These are phyloP conservation scores for Cichlasoma orientale DNA, from an alignment of 2,797 vertebrate genomes.

Conservation along the genomic window DNA sequence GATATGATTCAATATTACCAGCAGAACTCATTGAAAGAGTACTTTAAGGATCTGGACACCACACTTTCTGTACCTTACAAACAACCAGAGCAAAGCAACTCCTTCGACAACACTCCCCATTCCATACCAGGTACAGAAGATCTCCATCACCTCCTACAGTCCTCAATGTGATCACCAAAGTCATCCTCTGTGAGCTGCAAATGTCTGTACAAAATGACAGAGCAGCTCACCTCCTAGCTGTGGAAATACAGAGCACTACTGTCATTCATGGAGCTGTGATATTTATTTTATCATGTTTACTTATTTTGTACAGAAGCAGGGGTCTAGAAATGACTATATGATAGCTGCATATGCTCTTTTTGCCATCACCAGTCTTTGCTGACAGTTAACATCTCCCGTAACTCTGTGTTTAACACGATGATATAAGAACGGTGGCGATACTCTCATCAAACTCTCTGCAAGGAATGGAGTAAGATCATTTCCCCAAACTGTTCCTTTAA, in stretches of 20 bases:
- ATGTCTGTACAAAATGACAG: background rate
- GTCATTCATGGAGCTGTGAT: background rate
- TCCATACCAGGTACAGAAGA: constrained; percentile 56
- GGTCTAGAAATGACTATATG: background rate
- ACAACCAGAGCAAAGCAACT: constrained; percentile 82
- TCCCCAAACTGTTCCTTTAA: background rate
- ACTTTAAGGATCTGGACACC: constrained; percentile 91
- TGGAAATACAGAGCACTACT: background rate
- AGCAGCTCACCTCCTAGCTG: background rate
- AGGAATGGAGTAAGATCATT: background rate
- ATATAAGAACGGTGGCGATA: background rate
- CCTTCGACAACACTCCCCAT: constrained; percentile 22
- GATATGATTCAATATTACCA: constrained; percentile 92
- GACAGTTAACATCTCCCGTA: background rate
- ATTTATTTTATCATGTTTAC: background rate
- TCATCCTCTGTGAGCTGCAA: background rate
- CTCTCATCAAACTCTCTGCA: background rate
- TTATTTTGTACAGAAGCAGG: background rate
- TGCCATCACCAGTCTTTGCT: background rate
- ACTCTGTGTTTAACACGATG: background rate
- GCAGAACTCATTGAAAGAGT: constrained; percentile 89
- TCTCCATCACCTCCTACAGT: background rate
- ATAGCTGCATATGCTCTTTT: background rate
- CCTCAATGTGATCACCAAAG: constrained; percentile 4
- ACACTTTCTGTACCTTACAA: constrained; percentile 85